Percentiles rank a stretch among this genome's conserved stretches.
Evolutionary conservation across 1,140 invertebrate species (phyloP).

Genomic region (Trachymyrmex septentrionalis): DNA sequence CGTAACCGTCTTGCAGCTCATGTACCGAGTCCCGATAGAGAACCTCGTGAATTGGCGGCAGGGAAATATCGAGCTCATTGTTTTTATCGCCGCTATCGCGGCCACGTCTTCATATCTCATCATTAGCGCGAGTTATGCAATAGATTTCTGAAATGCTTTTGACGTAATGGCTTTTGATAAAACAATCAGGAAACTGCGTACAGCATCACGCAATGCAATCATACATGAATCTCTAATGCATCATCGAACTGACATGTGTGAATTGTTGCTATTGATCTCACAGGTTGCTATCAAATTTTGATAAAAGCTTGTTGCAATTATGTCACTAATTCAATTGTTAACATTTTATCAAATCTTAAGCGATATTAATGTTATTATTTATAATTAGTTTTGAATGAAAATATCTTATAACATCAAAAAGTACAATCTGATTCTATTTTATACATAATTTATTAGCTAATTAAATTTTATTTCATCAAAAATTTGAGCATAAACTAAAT

Average conservation of each 20-base stretch:
- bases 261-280: background rate
- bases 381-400: background rate
- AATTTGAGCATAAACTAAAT: background rate
- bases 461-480: background rate
- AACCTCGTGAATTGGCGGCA: constrained; percentile 31
- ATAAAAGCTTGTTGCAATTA: background rate
- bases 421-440: background rate
- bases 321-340: background rate
- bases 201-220: background rate
- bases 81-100: constrained; percentile 60
- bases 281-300: constrained; percentile 1
- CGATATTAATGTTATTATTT: background rate
- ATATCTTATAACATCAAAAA: background rate
- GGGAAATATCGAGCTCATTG: constrained; percentile 59
- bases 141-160: constrained; percentile 44
- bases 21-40: constrained; percentile 35
- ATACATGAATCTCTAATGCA: background rate
- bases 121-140: constrained; percentile 57
- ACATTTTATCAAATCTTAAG: background rate
- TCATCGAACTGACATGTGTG: background rate
- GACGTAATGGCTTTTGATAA: constrained; percentile 29
- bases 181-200: constrained; percentile 51
- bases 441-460: background rate
- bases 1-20: constrained; percentile 57
- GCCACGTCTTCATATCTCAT: background rate